These are phyloP conservation scores for Ochropleura leucogaster DNA, from an alignment of 2,888 invertebrate species.

Conservation along the genomic window DNA sequence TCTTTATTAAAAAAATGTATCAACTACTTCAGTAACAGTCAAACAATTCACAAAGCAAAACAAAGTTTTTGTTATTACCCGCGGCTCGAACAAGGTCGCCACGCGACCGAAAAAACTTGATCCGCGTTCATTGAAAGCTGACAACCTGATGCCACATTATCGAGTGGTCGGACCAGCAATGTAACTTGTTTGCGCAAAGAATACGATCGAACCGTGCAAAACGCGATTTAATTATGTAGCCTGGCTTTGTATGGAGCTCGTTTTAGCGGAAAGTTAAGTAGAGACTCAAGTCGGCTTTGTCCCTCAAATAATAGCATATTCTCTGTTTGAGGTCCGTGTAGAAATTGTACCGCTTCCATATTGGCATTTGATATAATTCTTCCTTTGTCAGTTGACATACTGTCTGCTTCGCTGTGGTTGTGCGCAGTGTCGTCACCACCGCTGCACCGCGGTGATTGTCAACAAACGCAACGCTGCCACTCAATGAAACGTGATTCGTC, in stretches of 20 bases:
- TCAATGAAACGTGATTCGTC: constrained; percentile 79
- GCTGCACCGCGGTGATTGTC: constrained; percentile 73
- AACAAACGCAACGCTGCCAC: constrained; percentile 74
- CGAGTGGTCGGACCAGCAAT: constrained; percentile 55
- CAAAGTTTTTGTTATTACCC: constrained; percentile 77
- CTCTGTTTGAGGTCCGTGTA: constrained; percentile 50
- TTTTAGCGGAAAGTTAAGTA: constrained; percentile 55
- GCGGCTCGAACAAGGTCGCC: constrained; percentile 73
- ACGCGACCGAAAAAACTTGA: constrained; percentile 51
- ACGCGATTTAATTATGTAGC: constrained; percentile 58
- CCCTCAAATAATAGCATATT: constrained; percentile 50
- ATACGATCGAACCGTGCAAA: constrained; percentile 42
- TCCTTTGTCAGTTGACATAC: constrained; percentile 61
- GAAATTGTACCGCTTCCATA: constrained; percentile 51
- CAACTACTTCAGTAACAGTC: constrained; percentile 60
- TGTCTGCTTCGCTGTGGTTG: constrained; percentile 66
- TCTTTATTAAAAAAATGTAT: constrained; percentile 60
- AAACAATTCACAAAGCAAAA: constrained; percentile 76
- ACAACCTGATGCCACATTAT: constrained; percentile 45
- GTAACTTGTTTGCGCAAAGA: constrained; percentile 54
- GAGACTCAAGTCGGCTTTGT: constrained; percentile 45
- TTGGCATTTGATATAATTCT: constrained; percentile 69
- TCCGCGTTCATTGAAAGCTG: constrained; percentile 59
- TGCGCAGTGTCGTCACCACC: constrained; percentile 75
- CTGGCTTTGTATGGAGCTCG: constrained; percentile 51